phyloP scores from a whole-genome alignment of 1,140 invertebrate genomes.

The Diprion similis region DNA sequence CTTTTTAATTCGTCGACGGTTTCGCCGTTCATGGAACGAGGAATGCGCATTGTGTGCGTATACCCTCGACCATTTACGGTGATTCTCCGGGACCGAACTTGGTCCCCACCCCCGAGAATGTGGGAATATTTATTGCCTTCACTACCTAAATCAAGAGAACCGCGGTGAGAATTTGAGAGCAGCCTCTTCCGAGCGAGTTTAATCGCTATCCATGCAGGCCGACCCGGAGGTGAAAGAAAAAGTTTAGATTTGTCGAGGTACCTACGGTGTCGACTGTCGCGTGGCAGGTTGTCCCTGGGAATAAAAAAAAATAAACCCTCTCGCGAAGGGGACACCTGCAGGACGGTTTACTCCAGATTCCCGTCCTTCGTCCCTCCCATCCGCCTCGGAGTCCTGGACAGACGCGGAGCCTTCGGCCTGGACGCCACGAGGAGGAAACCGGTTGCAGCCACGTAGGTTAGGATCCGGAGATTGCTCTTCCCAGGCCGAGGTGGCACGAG shows the following conservation, averaged over 20 bases:
- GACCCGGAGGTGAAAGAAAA: not conserved
- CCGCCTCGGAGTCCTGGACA: not conserved
- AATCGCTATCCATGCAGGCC: no score
- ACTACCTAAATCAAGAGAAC: no score
- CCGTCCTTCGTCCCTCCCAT: not conserved
- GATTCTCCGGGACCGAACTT: not conserved
- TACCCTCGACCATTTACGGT: not conserved
- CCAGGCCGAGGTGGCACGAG: not conserved
- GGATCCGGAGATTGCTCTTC: slow-evolving; percentile 1
- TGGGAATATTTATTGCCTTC: not conserved
- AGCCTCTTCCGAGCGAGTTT: not conserved
- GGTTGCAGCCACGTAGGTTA: not conserved
- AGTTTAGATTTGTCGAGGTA: not conserved
- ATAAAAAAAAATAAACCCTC: not conserved
- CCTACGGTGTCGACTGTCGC: not conserved
- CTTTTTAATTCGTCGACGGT: not conserved
- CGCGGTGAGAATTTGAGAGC: no score
- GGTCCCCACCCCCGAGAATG: no score
- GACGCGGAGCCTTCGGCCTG: not conserved
- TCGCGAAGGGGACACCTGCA: not conserved
- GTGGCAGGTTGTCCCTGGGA: not conserved
- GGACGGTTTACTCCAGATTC: not conserved
- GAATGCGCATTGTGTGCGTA: slow-evolving; percentile 4
- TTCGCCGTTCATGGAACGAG: not conserved
- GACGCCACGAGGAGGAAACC: not conserved